phyloP scores from a whole-genome alignment of 2,888 invertebrate genomes.

The Shargacucullia verbasci region DNA sequence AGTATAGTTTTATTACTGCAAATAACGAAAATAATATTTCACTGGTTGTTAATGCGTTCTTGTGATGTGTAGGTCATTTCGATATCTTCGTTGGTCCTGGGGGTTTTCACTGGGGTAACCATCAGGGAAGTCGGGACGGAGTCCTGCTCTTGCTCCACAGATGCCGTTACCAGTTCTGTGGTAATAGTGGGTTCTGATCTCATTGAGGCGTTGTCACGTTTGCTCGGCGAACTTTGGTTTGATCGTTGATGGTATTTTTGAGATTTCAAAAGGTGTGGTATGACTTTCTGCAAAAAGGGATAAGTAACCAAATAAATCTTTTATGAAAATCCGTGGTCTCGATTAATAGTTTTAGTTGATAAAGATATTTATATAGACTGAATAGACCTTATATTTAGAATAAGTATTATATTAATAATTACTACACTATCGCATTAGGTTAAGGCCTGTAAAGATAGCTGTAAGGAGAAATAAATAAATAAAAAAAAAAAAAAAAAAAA shows the following conservation, averaged over 20 bases:
- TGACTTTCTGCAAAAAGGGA: conserved; percentile 81
- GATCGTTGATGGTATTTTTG: conserved; percentile 63
- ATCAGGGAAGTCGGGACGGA: conserved; percentile 73
- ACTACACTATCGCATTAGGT: too few relatives aligned
- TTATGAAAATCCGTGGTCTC: too few relatives aligned
- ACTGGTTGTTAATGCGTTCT: conserved; percentile 44
- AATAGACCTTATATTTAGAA: too few relatives aligned
- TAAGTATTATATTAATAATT: too few relatives aligned
- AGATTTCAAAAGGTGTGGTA: conserved; percentile 73
- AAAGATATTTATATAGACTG: too few relatives aligned
- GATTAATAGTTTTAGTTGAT: too few relatives aligned
- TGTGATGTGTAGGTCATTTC: conserved; percentile 71
- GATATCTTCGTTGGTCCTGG: conserved; percentile 61
- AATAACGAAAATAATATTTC: not conserved
- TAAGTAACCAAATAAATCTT: too few relatives aligned
- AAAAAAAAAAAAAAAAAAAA: too few relatives aligned
- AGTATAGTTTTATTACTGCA: too few relatives aligned
- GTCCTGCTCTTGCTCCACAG: conserved; percentile 74
- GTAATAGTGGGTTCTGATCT: conserved; percentile 79
- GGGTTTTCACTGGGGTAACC: conserved; percentile 67
- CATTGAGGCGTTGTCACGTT: conserved; percentile 72
- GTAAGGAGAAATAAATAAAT: too few relatives aligned
- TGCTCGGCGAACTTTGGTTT: conserved; percentile 69
- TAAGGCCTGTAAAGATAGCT: too few relatives aligned
- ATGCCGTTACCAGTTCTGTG: conserved; percentile 80